Evolutionary conservation across 2,888 invertebrate genomes (phyloP).

Genomic region (Periphyllus acericola): DNA sequence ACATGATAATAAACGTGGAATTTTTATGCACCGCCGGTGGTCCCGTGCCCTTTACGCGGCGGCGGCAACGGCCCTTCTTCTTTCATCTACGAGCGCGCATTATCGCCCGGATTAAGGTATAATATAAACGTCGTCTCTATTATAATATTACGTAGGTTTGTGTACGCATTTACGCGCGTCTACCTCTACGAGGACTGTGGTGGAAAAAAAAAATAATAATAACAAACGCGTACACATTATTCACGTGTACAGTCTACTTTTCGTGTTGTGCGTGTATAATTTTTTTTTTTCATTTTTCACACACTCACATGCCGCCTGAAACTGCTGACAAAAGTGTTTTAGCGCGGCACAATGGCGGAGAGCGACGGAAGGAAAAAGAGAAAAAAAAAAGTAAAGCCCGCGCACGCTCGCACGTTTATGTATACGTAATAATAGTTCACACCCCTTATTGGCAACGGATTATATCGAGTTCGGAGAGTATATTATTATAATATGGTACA

Average conservation of each 20-base stretch:
- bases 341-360: conserved; percentile 20
- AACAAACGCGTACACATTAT: neutral
- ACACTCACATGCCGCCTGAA: neutral
- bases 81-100: conserved; percentile 29
- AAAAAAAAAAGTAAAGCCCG: neutral
- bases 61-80: neutral
- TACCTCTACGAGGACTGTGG: neutral
- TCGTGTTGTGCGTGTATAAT: neutral
- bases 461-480: conserved; percentile 6
- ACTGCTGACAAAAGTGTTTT: conserved; percentile 50
- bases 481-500: neutral
- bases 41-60: conserved; percentile 20
- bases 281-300: neutral
- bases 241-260: too few species aligned
- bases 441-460: conserved; percentile 44
- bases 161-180: neutral
- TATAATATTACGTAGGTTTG: neutral
- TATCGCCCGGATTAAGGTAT: conserved; percentile 38
- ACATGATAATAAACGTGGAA: too few species aligned
- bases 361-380: conserved; percentile 6
- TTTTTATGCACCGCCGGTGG: neutral
- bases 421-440: neutral
- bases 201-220: neutral
- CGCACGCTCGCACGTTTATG: neutral
- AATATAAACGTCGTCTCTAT: neutral